A percentile compares a stretch with the other conserved stretches of the same genome.
These are phyloP conservation scores for Cranoglanis bouderius DNA, from an alignment of 2,113 vertebrate species.

Conservation along the genomic window DNA sequence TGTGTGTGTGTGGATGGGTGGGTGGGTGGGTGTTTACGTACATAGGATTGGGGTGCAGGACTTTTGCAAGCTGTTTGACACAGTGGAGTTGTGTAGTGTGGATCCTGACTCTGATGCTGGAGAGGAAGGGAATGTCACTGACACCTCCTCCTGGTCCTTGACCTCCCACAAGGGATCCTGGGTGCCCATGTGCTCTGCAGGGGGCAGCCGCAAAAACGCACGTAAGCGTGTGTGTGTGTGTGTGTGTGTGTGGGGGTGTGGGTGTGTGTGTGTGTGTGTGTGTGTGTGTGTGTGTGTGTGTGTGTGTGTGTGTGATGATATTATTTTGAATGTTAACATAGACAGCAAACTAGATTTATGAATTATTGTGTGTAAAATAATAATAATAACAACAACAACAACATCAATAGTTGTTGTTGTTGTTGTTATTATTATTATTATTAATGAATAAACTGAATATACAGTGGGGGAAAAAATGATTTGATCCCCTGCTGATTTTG, in stretches of 20 bases:
- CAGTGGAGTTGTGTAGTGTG: slow-evolving; percentile 75
- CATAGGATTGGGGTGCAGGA: slow-evolving; percentile 75
- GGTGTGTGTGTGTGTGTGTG: slow-evolving; percentile 22
- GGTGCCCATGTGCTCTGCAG: slow-evolving; percentile 71
- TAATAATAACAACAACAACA: too few relatives aligned
- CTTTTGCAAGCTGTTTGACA: slow-evolving; percentile 68
- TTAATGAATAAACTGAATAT: neutral
- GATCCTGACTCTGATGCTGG: slow-evolving; percentile 67
- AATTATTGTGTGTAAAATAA: neutral
- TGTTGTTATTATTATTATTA: neutral
- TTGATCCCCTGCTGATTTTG: too few relatives aligned
- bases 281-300: neutral
- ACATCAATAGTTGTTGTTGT: too few relatives aligned
- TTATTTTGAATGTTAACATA: neutral
- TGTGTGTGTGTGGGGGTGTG: slow-evolving; percentile 2
- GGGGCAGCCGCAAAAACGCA: slow-evolving; percentile 68
- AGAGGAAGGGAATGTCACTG: neutral
- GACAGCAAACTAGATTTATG: neutral
- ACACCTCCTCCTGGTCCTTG: slow-evolving; percentile 64
- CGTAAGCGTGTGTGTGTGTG: slow-evolving; percentile 54
- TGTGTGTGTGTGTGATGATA: slow-evolving; percentile 6
- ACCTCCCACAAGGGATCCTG: slow-evolving; percentile 71
- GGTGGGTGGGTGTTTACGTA: neutral
- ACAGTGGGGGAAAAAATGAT: too few relatives aligned
- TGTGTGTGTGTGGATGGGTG: slow-evolving; percentile 49